Percentiles rank a stretch among this genome's conserved stretches.
These are phyloP conservation scores for Orchesellides sinensis DNA, from an alignment of 2,888 invertebrate genomes.

Conservation along the genomic window DNA sequence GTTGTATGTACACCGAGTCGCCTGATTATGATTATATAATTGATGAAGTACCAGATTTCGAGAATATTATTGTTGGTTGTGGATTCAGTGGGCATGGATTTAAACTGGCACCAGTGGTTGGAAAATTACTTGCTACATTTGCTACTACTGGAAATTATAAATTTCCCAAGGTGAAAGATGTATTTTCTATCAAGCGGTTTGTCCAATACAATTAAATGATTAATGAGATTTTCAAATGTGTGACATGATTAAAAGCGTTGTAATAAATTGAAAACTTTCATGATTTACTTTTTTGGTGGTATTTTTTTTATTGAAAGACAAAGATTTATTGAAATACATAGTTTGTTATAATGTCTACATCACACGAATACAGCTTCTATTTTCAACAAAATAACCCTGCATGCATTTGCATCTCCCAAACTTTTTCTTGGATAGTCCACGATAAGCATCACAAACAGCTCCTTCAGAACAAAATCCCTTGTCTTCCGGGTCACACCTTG, in stretches of 20 bases:
- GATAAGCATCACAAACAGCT: constrained; percentile 27
- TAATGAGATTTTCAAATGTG: too few relatives aligned
- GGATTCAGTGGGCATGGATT: constrained; percentile 73
- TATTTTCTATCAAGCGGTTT: constrained; percentile 63
- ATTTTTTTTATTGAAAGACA: too few relatives aligned
- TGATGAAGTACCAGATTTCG: constrained; percentile 57
- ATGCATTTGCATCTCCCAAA: constrained; percentile 44
- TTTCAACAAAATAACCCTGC: constrained; percentile 23
- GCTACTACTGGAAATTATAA: constrained; percentile 48
- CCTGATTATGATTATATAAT: constrained; percentile 71
- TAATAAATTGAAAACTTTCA: too few relatives aligned
- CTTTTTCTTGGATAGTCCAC: constrained; percentile 21
- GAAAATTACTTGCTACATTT: constrained; percentile 59
- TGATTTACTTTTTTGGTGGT: too few relatives aligned
- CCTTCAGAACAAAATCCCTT: constrained; percentile 39
- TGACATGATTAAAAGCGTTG: too few relatives aligned
- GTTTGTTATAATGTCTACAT: constrained; percentile 11
- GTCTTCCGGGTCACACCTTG: constrained; percentile 35
- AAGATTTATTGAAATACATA: background rate
- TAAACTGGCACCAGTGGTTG: constrained; percentile 68
- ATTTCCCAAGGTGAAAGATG: constrained; percentile 34
- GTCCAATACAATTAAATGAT: background rate
- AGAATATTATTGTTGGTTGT: constrained; percentile 62
- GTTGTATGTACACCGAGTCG: constrained; percentile 69
- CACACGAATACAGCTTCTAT: constrained; percentile 20